A percentile compares a stretch with the other conserved stretches of the same genome.
These are phyloP conservation scores for Proterorhinus semilunaris DNA, from an alignment of 2,113 vertebrate species.

Conservation along the genomic window DNA sequence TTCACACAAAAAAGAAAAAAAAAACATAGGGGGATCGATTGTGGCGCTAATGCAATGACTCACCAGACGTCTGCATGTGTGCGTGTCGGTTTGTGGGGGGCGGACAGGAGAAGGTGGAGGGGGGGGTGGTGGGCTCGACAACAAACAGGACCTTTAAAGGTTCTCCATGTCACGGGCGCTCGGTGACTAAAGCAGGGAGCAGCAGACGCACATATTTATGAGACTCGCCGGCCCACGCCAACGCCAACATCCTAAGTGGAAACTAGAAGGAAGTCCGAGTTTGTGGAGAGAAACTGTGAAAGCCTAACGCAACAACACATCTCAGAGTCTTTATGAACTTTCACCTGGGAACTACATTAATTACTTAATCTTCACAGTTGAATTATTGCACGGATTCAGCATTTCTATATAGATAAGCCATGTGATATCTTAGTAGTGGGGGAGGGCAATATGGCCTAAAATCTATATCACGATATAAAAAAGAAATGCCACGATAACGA, in stretches of 20 bases:
- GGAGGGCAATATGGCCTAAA: too few relatives aligned
- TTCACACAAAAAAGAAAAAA: constrained; percentile 35
- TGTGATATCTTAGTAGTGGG: background rate
- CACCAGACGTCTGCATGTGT: constrained; percentile 40
- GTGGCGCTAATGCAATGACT: constrained; percentile 65
- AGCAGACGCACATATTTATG: constrained; percentile 2
- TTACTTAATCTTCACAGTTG: too few relatives aligned
- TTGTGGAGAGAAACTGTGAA: background rate
- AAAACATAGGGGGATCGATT: constrained; percentile 69
- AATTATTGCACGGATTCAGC: too few relatives aligned
- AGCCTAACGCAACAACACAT: background rate
- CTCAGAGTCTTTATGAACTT: too few relatives aligned
- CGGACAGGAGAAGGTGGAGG: constrained; percentile 18
- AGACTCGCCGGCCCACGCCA: background rate
- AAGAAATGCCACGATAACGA: too few relatives aligned
- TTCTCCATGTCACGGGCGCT: constrained; percentile 29
- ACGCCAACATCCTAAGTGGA: background rate
- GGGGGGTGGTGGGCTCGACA: constrained; percentile 52
- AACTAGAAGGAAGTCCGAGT: background rate
- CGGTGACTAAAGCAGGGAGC: background rate
- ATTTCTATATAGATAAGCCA: too few relatives aligned
- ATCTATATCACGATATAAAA: too few relatives aligned
- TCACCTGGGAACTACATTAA: too few relatives aligned
- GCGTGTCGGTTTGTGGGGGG: constrained; percentile 14
- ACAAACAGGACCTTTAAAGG: constrained; percentile 66